Base-by-base conservation (phyloP, 2,113 vertebrate species). In the Chionis minor region DNA sequence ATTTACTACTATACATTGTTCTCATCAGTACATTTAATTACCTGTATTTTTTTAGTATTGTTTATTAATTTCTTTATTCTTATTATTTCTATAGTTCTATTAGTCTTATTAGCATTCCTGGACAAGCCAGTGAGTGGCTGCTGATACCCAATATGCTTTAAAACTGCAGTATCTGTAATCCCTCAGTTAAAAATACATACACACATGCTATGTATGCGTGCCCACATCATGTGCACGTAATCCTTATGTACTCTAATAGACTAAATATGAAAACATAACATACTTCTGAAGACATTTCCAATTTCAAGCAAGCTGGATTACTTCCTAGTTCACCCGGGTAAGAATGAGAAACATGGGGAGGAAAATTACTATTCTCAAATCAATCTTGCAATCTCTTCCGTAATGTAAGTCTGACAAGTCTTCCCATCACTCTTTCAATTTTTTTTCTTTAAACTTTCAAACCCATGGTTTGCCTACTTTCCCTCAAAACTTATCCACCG, bases 181-280 rank as follows among this genome's bases (percentile, higher is more conserved):
- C 23, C 35, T 45, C 21, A 2, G 21, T 22, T 52, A 28, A 38
- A 65, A 47, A 44, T 6, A 27, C 14, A 61, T 18, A 23, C 28
- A 40, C 5, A 24, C 4, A 2, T 3, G 12, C 4, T n/a, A 4
- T 5, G 3, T 27, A 4, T 26, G 18, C 9, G 40, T 30, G 20
- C 58, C 33, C 44, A 23, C 26, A 63, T 24, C 38, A 26, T 54
- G 27, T 18, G 17, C 26, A 23, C 8, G 2, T 5, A 12, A 15
- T 28, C 33, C 7, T 66, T 30, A 7, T 2, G 14, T 5, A 21
- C 4, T n/a, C 10, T 20, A 8, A 45, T 7, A 35, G 54, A 54
- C 15, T 56, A 51, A 81, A 78, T 16, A 52, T 0, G 28, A 44
- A 78, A 86, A 21, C 28, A 40, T 19, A 44, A 40, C 38, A 14